phyloP scores from a whole-genome alignment of 1,140 invertebrate genomes.

The Ptiloglossa arizonensis region DNA sequence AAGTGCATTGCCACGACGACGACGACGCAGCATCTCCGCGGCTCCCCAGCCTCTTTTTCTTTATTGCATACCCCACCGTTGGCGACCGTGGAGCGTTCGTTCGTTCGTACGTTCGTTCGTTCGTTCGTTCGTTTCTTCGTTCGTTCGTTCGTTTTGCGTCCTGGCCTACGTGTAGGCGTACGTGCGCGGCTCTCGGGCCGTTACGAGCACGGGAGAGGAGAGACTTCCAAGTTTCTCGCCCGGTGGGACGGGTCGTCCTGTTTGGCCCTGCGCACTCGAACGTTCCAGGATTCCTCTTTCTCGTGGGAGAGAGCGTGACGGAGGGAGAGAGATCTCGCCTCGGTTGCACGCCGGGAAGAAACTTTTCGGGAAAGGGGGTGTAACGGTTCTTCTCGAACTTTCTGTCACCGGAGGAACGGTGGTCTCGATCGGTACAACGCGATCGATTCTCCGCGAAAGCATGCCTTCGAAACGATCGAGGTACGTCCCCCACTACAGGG shows the following conservation, averaged over 20 bases:
- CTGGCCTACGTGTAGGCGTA: constrained; percentile 40
- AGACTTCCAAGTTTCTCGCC: neutral
- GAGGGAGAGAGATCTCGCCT: too few species aligned
- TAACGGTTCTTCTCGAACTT: constrained; percentile 11
- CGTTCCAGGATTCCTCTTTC: neutral
- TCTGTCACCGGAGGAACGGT: neutral
- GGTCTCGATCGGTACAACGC: neutral
- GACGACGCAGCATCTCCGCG: constrained; percentile 58
- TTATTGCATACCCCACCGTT: constrained; percentile 64
- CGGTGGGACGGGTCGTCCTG: neutral
- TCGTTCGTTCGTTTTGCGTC: constrained; percentile 28
- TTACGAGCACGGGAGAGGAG: constrained; percentile 19
- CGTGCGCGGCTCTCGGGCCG: constrained; percentile 20
- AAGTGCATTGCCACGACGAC: constrained; percentile 71
- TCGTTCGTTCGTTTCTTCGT: constrained; percentile 12
- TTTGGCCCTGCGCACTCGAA: neutral
- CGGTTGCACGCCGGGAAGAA: too few species aligned
- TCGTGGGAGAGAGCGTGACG: too few species aligned
- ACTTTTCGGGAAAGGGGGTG: constrained; percentile 7
- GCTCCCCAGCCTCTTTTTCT: constrained; percentile 51
- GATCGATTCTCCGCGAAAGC: neutral
- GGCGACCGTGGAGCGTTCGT: constrained; percentile 17
- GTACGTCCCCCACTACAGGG: too few species aligned
- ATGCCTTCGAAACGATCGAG: too few species aligned
- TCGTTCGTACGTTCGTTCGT: too few species aligned